Evolutionary conservation across 1,140 invertebrate species (phyloP), one percentile per base, ranked within the genome.

Genomic region (Solenopsis fugax): DNA sequence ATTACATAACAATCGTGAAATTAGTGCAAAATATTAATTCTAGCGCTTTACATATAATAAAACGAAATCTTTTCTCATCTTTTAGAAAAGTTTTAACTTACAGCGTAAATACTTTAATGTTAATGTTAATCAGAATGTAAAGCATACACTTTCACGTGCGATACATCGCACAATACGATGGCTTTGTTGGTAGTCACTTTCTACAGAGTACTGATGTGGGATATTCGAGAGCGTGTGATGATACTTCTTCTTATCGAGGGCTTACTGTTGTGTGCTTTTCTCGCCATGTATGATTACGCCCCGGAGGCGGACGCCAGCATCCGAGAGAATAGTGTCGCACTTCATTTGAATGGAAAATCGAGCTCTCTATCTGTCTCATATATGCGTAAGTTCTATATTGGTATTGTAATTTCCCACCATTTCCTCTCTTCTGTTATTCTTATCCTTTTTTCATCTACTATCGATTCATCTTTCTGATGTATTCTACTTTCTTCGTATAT

Each of bases 191-290:
- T 48, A 69, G 37, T 45, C 41, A 13, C 48, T 48, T 21, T 6
- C 21, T 48, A 21, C 21, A 69, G 41, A 69, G 24, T 50, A 18
- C 5, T 69, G 65, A 9, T 50, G 16, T 64, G 45, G 41, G 9
- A n/a, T 50, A 54, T 21, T 69, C 78, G 89, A 56, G 89, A 69
- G 45, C 90, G 91, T 24, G 92, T 92, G 48, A 93, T 94, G 72
- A 85, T 91, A 21, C 88, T 95, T 54, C 87, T 94, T 73, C 93
- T 94, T 88, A 87, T 94, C 87, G 90, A 95, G 77, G 93, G 92
- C 54, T 93, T 95, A 85, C 85, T 95, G 71, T 85, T 95, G n/a
- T 93, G 93, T 77, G 92, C 92, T 73, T 94, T 95, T 92, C 90
- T 94, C 85, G 85, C 89, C 41, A 87, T 84, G 78, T 95, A 93